phyloP scores from a whole-genome alignment of 1,140 invertebrate genomes.

The Caerostris darwini region DNA sequence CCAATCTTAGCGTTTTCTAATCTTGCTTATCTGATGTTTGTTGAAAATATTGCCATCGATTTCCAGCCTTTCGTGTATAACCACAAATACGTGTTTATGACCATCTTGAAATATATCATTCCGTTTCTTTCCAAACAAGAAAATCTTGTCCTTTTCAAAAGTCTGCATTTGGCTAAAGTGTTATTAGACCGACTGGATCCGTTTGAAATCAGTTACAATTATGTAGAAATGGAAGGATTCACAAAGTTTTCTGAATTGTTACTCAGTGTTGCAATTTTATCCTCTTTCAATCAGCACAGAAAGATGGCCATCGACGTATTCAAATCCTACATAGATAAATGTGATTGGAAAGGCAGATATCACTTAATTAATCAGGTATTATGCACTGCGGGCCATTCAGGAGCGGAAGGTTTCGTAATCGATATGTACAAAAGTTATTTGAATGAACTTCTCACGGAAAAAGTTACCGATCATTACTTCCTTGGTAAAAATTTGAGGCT shows the following conservation, averaged over 20 bases:
- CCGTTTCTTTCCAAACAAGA: neutral
- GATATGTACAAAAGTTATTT: constrained; percentile 61
- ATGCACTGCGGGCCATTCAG: constrained; percentile 39
- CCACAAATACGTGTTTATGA: constrained; percentile 18
- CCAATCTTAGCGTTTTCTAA: constrained; percentile 41
- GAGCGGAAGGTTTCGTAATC: constrained; percentile 53
- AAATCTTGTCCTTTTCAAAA: constrained; percentile 66
- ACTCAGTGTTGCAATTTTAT: constrained; percentile 43
- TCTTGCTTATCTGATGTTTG: constrained; percentile 70
- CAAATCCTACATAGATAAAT: constrained; percentile 36
- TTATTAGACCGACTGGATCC: constrained; percentile 26
- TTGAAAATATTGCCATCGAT: constrained; percentile 52
- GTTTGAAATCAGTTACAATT: constrained; percentile 32
- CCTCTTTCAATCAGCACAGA: neutral
- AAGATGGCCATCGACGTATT: constrained; percentile 38
- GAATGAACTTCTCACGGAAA: neutral
- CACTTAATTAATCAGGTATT: constrained; percentile 51
- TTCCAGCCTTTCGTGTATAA: constrained; percentile 64
- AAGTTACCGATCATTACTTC: neutral
- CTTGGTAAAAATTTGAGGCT: constrained; percentile 56
- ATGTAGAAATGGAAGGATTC: constrained; percentile 18
- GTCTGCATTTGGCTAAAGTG: constrained; percentile 21
- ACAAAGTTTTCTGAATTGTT: constrained; percentile 44
- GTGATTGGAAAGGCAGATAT: constrained; percentile 62
- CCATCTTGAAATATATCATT: constrained; percentile 18